Base-by-base conservation (phyloP, 2,888 invertebrate genomes). In the Escarpia spicata region DNA sequence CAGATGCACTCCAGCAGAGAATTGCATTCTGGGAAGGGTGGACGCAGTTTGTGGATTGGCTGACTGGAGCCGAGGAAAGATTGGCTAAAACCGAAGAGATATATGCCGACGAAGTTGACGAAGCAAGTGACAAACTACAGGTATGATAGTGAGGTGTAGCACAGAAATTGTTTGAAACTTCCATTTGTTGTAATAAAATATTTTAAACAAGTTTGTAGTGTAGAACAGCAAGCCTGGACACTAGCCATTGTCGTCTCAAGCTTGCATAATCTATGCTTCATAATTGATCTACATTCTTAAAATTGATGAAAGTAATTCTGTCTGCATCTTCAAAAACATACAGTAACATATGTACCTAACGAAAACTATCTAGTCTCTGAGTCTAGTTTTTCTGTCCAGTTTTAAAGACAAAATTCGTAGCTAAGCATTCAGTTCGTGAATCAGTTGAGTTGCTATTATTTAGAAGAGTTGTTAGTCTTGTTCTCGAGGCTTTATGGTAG, bases 91-190 rank as follows among this genome's bases (percentile, higher is more conserved):
- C 98, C 92, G 98, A 98, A 95, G 98, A 98, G 96, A 97, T 99
- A 0, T 97, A 97, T 94, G 97, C 98, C 0, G 98, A 98, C 95
- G 98, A 98, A 96, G 98, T 99, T 0, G 98, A 98, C 95, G 97
- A 98, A 94, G 98, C 98, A 94, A 97, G 98, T 1, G 97, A 97
- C 45, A 97, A 98, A 94, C 97, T 99, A 0, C 98, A 98, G 1
- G 98, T 98, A 94, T 91, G 93, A 92, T 26, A 75, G 9, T 93
- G n/a, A 3, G 45, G 15, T 92, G 15, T 91, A 75, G n/a, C n/a
- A 19, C 60, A 19, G 60, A 19, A 19, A 60, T 60, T 60, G 60
- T 60, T 4, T 60, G 60, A 52, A 52, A 12, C 19, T 75, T 75
- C 26, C 4, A 6, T 75, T 75, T 19, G 75, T 75, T 26, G 75